These are phyloP conservation scores for Phanerotoma sp. DNA, from an alignment of 2,888 invertebrate genomes.

Conservation along the genomic window DNA sequence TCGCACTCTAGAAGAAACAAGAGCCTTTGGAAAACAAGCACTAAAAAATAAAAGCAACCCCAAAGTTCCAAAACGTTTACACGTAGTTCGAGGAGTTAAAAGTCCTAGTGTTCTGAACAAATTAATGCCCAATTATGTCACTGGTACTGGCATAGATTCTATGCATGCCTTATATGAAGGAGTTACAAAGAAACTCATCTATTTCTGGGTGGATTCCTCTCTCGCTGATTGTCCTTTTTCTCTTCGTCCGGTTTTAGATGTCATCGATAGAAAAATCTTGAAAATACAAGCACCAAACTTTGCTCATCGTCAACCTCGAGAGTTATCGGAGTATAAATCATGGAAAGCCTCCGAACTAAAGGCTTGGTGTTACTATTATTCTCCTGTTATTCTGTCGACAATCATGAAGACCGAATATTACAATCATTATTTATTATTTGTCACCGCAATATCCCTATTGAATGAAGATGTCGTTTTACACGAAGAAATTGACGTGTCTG, in stretches of 20 bases:
- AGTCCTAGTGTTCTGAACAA: constrained; percentile 22
- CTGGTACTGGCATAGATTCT: constrained; percentile 21
- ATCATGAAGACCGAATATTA: constrained; percentile 2
- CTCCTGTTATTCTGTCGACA: background rate
- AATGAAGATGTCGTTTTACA: background rate
- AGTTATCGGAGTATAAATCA: background rate
- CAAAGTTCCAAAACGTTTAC: background rate
- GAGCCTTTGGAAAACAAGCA: background rate
- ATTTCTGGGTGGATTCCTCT: background rate
- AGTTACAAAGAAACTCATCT: constrained; percentile 6
- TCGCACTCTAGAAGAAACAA: constrained; percentile 12
- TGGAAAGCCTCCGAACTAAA: constrained; percentile 3
- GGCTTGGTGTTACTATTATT: background rate
- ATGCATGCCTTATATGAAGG: constrained; percentile 28
- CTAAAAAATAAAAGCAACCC: background rate
- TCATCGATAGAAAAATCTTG: background rate
- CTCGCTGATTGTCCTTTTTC: background rate
- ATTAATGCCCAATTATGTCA: constrained; percentile 28
- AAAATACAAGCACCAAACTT: background rate
- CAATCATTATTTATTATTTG: background rate
- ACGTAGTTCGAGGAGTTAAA: constrained; percentile 20
- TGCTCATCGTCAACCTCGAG: background rate
- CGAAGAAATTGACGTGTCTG: background rate
- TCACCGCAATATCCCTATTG: background rate
- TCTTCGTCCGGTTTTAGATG: background rate